These are phyloP conservation scores for Eilema griseolum DNA, from an alignment of 2,888 invertebrate genomes.

Conservation along the genomic window DNA sequence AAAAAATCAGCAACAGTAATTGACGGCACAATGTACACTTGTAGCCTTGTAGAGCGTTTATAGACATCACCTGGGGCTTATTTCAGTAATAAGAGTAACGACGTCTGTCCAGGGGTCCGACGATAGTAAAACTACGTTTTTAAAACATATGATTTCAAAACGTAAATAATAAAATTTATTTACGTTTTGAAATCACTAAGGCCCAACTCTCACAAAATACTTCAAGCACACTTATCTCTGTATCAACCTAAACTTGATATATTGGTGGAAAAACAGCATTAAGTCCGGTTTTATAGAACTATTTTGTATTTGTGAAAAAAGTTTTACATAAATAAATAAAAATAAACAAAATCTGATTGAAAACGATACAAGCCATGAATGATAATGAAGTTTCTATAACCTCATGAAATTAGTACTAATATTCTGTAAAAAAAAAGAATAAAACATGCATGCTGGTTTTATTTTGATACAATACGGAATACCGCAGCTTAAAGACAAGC, in stretches of 20 bases:
- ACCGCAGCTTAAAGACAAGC: too few species aligned
- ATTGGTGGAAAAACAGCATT: too few species aligned
- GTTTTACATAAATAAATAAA: too few species aligned
- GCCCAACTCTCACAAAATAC: too few species aligned
- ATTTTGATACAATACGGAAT: not conserved
- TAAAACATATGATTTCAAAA: not conserved
- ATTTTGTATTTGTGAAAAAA: too few species aligned
- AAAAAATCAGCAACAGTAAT: not conserved
- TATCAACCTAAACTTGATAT: too few species aligned
- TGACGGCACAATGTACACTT: conserved; percentile 25
- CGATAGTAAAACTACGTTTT: not conserved
- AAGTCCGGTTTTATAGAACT: too few species aligned
- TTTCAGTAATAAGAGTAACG: conserved; percentile 25
- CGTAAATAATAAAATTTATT: not conserved
- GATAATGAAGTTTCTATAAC: not conserved
- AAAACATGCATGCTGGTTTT: not conserved
- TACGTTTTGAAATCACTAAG: too few species aligned
- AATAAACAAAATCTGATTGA: not conserved
- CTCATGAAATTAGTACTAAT: too few species aligned
- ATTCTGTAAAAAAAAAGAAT: too few species aligned
- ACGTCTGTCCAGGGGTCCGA: conserved; percentile 17
- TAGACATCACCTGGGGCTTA: conserved; percentile 17
- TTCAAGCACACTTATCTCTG: too few species aligned
- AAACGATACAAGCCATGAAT: not conserved
- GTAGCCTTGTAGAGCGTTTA: conserved; percentile 31